These are phyloP conservation scores for Chanos chanos DNA, from an alignment of 2,797 vertebrate species.

Conservation along the genomic window DNA sequence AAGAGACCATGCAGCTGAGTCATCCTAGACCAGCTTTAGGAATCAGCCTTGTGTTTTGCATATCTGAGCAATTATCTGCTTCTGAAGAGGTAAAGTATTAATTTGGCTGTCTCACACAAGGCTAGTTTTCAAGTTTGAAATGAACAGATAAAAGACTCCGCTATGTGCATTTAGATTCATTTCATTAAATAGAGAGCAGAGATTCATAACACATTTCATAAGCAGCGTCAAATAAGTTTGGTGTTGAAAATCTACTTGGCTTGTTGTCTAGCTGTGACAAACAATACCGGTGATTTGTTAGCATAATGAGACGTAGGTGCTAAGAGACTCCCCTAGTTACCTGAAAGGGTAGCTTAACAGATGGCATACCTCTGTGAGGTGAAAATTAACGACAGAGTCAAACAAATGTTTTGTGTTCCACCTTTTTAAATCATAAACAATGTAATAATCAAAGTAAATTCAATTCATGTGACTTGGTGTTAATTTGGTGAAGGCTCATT, in stretches of 20 bases:
- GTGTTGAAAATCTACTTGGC: constrained; percentile 18
- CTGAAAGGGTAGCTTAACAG: constrained; percentile 49
- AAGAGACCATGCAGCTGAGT: constrained; percentile 17
- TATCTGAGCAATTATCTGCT: too few species aligned
- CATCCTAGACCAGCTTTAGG: constrained; percentile 25
- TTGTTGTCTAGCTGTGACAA: constrained; percentile 43
- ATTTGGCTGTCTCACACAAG: neutral
- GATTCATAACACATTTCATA: constrained; percentile 17
- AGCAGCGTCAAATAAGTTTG: constrained; percentile 11
- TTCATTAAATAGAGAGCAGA: constrained; percentile 39
- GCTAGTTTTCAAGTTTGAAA: too few species aligned
- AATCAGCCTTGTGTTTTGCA: constrained; percentile 1
- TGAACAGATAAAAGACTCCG: constrained; percentile 2
- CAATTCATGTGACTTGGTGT: constrained; percentile 69
- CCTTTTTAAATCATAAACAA: constrained; percentile 47
- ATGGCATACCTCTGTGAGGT: constrained; percentile 75
- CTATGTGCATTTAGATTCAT: constrained; percentile 20
- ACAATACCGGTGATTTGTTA: constrained; percentile 28
- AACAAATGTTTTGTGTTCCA: constrained; percentile 38
- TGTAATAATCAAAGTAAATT: constrained; percentile 60
- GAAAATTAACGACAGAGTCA: constrained; percentile 46
- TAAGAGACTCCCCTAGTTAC: constrained; percentile 55
- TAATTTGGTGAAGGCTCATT: constrained; percentile 69
- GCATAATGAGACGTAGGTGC: constrained; percentile 46
- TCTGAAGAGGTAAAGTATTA: too few species aligned